Percentiles rank a stretch among this genome's conserved stretches.
phyloP scores from a whole-genome alignment of 2,797 vertebrate species.

The Leptodactylus fallax region DNA sequence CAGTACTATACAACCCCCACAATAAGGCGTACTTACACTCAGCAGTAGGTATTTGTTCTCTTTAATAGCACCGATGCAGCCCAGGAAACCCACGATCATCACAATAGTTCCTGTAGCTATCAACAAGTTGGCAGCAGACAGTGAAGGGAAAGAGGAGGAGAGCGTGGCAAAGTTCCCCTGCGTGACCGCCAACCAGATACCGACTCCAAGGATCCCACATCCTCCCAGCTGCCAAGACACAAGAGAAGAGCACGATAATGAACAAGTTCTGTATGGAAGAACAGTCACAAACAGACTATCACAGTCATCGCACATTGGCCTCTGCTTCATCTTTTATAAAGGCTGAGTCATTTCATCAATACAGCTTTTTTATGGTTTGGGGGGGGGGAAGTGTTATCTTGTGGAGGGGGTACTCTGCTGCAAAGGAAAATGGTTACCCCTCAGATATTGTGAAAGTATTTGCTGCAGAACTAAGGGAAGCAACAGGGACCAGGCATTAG shows the following conservation, averaged over 20 bases:
- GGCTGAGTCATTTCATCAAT: background rate
- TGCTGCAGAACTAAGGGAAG: background rate
- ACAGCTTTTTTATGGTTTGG: background rate
- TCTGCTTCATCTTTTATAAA: constrained; percentile 13
- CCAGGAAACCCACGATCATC: constrained; percentile 97
- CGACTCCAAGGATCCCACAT: constrained; percentile 95
- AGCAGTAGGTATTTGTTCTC: constrained; percentile 94
- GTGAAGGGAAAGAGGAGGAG: constrained; percentile 92
- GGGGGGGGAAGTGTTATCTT: background rate
- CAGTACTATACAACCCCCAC: constrained; percentile 11
- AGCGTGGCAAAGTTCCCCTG: constrained; percentile 98
- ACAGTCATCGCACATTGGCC: background rate
- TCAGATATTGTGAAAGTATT: constrained; percentile 1
- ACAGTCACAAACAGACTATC: background rate
- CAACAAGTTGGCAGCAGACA: constrained; percentile 96
- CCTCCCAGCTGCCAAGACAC: constrained; percentile 85
- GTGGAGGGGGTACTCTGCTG: background rate
- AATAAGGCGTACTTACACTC: constrained; percentile 81
- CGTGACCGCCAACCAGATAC: constrained; percentile 97
- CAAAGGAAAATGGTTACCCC: background rate
- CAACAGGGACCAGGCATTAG: background rate
- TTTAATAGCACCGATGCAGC: constrained; percentile 95
- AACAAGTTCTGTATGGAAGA: background rate
- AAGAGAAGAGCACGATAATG: constrained; percentile 42
- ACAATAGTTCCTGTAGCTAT: constrained; percentile 90